phyloP scores from a whole-genome alignment of 2,113 vertebrate genomes.

The Lamprologus ornatipinnis region DNA sequence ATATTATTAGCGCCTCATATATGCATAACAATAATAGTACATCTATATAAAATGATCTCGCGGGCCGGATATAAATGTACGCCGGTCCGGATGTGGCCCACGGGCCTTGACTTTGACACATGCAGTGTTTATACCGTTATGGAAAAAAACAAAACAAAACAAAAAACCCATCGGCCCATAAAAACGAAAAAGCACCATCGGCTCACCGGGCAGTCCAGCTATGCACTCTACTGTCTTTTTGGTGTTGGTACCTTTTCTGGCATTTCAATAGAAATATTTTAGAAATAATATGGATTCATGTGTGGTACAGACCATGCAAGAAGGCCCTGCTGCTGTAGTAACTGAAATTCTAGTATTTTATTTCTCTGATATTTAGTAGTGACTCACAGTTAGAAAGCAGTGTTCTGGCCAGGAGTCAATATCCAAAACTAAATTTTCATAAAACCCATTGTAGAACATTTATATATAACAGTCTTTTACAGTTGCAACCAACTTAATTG shows the following conservation, averaged over 20 bases:
- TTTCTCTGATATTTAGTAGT: neutral
- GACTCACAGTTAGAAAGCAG: neutral
- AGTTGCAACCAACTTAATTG: neutral
- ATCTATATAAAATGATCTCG: too few species aligned
- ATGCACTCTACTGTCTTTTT: neutral
- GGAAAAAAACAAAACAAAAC: too few species aligned
- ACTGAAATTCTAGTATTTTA: neutral
- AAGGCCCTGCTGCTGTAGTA: neutral
- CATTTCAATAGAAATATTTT: neutral
- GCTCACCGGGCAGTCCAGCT: too few species aligned
- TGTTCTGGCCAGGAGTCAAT: neutral
- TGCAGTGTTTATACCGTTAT: too few species aligned
- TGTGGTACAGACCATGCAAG: neutral
- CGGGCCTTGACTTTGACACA: too few species aligned
- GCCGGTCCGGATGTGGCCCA: too few species aligned
- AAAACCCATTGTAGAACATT: neutral
- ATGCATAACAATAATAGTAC: too few species aligned
- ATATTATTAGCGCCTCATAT: too few species aligned
- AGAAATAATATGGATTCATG: neutral
- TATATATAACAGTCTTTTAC: neutral
- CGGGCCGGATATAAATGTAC: too few species aligned
- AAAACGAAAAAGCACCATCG: too few species aligned
- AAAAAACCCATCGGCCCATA: too few species aligned
- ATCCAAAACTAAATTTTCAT: neutral
- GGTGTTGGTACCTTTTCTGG: neutral